A percentile compares a stretch with the other conserved stretches of the same genome.
Evolutionary conservation across 2,113 vertebrate genomes (phyloP).

Genomic region (Guaruba guarouba): DNA sequence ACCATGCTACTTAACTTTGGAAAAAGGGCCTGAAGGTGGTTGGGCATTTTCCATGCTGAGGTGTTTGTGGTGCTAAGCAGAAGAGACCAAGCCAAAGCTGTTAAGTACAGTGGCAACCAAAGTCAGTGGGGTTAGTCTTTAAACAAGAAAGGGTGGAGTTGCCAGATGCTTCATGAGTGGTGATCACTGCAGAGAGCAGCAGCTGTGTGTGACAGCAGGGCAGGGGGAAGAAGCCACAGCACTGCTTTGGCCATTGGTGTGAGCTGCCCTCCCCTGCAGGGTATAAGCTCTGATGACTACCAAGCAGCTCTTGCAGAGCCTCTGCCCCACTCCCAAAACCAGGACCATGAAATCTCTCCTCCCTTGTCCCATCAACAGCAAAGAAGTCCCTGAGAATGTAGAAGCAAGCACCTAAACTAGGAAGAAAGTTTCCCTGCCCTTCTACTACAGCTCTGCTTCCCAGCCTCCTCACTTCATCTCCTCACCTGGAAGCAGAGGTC

Average conservation of each 20-base stretch:
- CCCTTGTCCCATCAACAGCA: background rate
- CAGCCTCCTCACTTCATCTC: background rate
- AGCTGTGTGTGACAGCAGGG: background rate
- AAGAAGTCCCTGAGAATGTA: background rate
- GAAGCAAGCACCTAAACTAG: background rate
- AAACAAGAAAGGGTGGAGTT: background rate
- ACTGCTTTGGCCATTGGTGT: fast-evolving
- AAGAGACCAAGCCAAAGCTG: too few relatives aligned
- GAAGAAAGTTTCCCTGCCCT: background rate
- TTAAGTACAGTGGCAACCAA: background rate
- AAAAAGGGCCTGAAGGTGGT: background rate
- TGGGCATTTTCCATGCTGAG: background rate
- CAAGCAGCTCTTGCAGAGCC: fast-evolving
- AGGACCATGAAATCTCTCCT: background rate
- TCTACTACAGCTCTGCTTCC: background rate
- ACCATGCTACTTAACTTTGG: background rate
- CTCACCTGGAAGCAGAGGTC: background rate
- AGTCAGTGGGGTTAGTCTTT: background rate
- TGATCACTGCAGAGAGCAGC: background rate
- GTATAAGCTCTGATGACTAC: background rate
- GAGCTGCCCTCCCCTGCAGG: background rate
- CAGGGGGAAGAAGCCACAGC: background rate
- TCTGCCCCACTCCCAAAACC: background rate
- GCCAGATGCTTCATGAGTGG: background rate
- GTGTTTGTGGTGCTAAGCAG: background rate